Percentiles rank a stretch among this genome's conserved stretches.
Conservation (phyloP, 2,113 vertebrate species). For the Pterocles gutturalis region DNA sequence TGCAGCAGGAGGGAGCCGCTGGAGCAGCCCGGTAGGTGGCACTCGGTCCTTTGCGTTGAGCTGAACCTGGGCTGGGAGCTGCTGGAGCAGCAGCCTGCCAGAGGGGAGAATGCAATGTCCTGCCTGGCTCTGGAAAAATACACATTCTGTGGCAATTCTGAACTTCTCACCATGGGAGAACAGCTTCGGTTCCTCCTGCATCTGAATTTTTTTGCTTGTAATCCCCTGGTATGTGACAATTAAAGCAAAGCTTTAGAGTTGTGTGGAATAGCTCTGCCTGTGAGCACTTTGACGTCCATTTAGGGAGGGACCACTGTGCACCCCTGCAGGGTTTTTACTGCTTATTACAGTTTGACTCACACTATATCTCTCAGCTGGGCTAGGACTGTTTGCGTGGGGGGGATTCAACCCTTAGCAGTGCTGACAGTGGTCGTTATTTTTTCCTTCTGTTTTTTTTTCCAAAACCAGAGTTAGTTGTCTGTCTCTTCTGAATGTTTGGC, state of each 20-base stretch:
- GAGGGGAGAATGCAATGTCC: fast-evolving
- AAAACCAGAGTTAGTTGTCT: neutral
- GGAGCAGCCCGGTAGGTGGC: constrained; percentile 2
- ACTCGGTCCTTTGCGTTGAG: neutral
- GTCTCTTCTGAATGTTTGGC: neutral
- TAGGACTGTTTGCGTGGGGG: neutral
- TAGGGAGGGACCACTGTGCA: neutral
- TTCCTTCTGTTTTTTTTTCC: neutral
- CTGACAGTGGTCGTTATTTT: neutral
- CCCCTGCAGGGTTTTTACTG: neutral
- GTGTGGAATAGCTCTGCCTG: neutral
- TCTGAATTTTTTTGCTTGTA: neutral
- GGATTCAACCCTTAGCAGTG: neutral
- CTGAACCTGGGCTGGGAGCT: neutral
- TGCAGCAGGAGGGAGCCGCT: neutral
- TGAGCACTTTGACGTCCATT: neutral
- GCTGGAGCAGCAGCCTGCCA: neutral
- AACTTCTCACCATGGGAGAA: neutral
- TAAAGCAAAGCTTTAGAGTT: neutral
- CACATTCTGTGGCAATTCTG: neutral
- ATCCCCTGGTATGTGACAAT: neutral
- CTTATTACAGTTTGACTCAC: neutral
- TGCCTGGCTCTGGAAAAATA: neutral
- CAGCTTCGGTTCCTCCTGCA: fast-evolving
- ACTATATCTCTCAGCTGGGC: fast-evolving